These are phyloP conservation scores for Helicolenus hilgendorfi DNA, from an alignment of 2,797 vertebrate species.

Conservation along the genomic window DNA sequence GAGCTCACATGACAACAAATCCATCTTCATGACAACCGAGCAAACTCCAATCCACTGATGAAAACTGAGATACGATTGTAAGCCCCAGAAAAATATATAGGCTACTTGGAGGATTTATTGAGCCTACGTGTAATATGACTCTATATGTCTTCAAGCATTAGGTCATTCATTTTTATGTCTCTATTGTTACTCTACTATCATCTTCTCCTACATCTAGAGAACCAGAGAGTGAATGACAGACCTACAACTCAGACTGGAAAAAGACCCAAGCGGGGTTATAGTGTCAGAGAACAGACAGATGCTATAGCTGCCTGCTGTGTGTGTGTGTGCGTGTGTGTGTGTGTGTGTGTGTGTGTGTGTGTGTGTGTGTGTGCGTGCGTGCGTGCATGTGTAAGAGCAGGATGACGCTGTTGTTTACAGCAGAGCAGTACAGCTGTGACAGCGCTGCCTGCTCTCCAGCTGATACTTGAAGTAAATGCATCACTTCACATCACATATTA, in stretches of 20 bases:
- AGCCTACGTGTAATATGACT: background rate
- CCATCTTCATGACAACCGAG: background rate
- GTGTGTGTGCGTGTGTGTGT: constrained; percentile 1
- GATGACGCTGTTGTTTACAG: constrained; percentile 53
- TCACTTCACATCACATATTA: background rate
- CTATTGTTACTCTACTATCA: background rate
- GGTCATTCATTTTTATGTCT: background rate
- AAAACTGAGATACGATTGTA: background rate
- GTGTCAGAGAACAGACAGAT: constrained; percentile 54
- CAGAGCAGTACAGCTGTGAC: constrained; percentile 61
- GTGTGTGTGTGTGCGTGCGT: background rate
- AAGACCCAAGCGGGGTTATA: constrained; percentile 17
- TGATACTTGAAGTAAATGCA: constrained; percentile 19
- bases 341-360: background rate
- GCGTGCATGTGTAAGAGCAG: background rate
- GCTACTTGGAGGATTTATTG: background rate
- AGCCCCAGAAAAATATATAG: background rate
- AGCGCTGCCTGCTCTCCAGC: constrained; percentile 25
- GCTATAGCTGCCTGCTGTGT: constrained; percentile 30
- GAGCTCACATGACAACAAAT: background rate
- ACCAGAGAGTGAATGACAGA: background rate
- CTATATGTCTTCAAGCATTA: background rate
- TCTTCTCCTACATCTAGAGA: background rate
- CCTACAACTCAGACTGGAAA: background rate
- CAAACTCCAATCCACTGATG: background rate